Percentiles rank a stretch among this genome's conserved stretches.
phyloP scores from a whole-genome alignment of 64 coral and sea anemone genomes.

The Catalaphyllia jardinei region DNA sequence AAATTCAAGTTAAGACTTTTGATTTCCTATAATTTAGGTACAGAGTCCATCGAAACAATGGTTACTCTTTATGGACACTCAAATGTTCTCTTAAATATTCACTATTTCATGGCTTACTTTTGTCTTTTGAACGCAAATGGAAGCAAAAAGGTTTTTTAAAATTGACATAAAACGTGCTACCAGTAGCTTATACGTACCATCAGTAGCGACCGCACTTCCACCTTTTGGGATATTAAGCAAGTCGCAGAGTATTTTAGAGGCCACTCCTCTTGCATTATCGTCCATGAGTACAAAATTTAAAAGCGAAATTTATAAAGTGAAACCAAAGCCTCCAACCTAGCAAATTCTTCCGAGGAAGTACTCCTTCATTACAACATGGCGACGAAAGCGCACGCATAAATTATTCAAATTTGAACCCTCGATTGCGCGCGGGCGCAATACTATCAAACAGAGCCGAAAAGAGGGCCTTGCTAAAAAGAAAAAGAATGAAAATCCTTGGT shows the following conservation, averaged over 20 bases:
- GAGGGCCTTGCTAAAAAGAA: not conserved
- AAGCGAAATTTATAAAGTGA: not conserved
- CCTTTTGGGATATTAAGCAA: constrained; percentile 23
- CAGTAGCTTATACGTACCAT: not conserved
- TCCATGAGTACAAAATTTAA: not conserved
- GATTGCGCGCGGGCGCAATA: not conserved
- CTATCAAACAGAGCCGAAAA: not conserved
- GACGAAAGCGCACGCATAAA: constrained; percentile 39
- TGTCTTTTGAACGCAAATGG: not conserved
- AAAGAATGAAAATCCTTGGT: too few relatives aligned
- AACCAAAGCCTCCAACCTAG: not conserved
- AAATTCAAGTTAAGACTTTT: too few relatives aligned
- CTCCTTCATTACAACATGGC: constrained; percentile 4
- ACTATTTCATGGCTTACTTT: too few relatives aligned
- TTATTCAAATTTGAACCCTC: not conserved
- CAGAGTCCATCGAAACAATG: too few relatives aligned
- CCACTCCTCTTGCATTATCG: constrained; percentile 35
- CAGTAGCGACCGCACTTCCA: not conserved
- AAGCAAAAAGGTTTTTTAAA: too few relatives aligned
- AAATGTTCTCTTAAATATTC: too few relatives aligned
- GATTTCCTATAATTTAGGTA: too few relatives aligned
- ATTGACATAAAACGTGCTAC: not conserved
- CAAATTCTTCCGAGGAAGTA: constrained; percentile 22
- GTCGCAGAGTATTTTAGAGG: constrained; percentile 36
- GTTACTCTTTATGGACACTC: too few relatives aligned